Evolutionary conservation across 2,113 vertebrate species (phyloP), one percentile per base, ranked within the genome.

Genomic region (Gadus chalcogrammus): DNA sequence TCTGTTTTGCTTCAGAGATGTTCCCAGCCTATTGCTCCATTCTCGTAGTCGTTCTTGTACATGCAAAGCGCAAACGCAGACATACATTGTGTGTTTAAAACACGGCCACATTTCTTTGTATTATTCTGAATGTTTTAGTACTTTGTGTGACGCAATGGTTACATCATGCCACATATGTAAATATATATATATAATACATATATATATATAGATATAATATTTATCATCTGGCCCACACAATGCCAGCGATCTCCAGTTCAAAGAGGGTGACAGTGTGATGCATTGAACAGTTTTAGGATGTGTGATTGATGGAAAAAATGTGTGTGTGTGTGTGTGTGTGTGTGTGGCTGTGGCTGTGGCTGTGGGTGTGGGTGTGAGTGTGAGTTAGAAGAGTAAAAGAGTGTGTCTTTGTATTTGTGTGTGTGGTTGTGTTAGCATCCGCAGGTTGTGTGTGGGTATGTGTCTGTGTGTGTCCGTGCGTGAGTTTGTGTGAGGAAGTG

Each of bases 251-350:
- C 64, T 72, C 53, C 61, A 67, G 59, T 71, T 85, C 81, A 86
- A 81, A 82, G 79, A 73, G 74, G 55, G 52, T 56, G 79, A 31
- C 71, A 70, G 76, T 65, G 9, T 28, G 70, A 76, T 52, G 70
- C 75, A 87, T 87, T 72, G 82, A 88, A 66, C 78, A 74, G 80
- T 79, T 87, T 69, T 38, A 1, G 70, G 42, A 72, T 72, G 70
- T 82, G 73, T 48, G 42, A 48, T 73, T 65, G 72, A 71, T 24
- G 75, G 67, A 18, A 59, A 18, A 59, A 18, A 59, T 16, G n/a
- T 16, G 38, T 42, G 38, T 42, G 2, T 42, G 38, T 42, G 2
- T 17, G 28, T 35, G 27, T 35, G 62, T 17, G 27, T 35, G 62
- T 31, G 27, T 24, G 62, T 8, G 12, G 15, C 15, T 35, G 60